Evolutionary conservation across 2,797 vertebrate species (phyloP), one percentile per base, ranked within the genome.

Genomic region (Rhodeus uyekii): DNA sequence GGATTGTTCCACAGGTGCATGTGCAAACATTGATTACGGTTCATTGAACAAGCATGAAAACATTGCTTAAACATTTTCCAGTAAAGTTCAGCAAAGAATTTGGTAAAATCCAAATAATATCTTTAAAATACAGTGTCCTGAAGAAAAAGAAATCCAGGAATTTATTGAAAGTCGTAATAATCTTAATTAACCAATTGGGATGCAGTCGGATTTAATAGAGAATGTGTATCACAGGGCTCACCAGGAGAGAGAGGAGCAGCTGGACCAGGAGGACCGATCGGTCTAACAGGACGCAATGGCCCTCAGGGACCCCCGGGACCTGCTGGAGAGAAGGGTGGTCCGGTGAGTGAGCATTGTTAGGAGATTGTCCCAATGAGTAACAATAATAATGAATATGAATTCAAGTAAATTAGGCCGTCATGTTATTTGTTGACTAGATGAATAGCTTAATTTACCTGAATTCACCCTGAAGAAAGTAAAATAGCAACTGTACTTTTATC

Each of bases 221-320:
- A 88, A 7, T 86, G 27, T 71, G 36, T 79, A 44, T 58, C 58
- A 78, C 85, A 99, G 98, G 98, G 98, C 48, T 98, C 98, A 6
- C 94, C 96, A 2, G 98, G 98, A 86, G 98, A 99, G 89, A 95
- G 98, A 78, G 98, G 98, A 18, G 92, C 97, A 2, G 97, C 98
- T 4, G 98, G 98, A n/a, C 94, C 96, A 0, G 98, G 97, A 13
- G 98, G 98, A 32, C 96, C 98, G 18, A 99, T 99, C 61, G 98
- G 98, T 65, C 92, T 97, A 76, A 97, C 97, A 0, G 98, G 98
- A 53, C 96, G 98, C 7, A 98, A 97, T 0, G 98, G 98, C 22
- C 97, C 98, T 6, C 98, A 98, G 86, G 98, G 98, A 19, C 96
- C 96, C 1, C 97, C 98, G 0, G 98, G 98, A n/a, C 98, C 98